Evolutionary conservation across 1,140 invertebrate genomes (phyloP).

Genomic region (Drosophila chauvacae): DNA sequence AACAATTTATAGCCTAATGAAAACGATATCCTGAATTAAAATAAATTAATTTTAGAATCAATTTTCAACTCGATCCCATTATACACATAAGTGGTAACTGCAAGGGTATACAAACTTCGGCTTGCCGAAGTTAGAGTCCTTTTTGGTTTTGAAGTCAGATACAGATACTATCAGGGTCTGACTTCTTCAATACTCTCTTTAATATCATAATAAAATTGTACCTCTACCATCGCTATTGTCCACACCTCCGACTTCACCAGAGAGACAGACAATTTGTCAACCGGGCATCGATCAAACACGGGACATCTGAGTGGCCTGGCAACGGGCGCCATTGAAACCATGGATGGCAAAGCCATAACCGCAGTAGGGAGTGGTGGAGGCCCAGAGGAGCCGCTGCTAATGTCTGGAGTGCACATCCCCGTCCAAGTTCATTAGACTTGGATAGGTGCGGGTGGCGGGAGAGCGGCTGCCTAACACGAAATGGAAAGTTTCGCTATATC

Average conservation of each 20-base stretch:
- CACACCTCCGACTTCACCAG: constrained; percentile 2
- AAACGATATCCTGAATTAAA: too few relatives aligned
- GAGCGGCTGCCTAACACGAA: constrained; percentile 59
- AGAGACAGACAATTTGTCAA: constrained; percentile 71
- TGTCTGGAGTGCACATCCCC: constrained; percentile 57
- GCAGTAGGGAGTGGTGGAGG: constrained; percentile 41
- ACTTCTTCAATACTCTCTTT: too few relatives aligned
- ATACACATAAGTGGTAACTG: too few relatives aligned
- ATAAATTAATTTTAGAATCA: too few relatives aligned
- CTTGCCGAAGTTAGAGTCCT: too few relatives aligned
- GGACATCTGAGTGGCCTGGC: constrained; percentile 53
- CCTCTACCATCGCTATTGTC: constrained; percentile 3
- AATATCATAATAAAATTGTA: neutral
- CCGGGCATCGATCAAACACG: constrained; percentile 74
- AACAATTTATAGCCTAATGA: too few relatives aligned
- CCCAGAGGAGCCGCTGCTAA: constrained; percentile 25
- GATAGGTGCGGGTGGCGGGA: constrained; percentile 42
- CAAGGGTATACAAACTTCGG: too few relatives aligned
- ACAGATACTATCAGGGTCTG: too few relatives aligned
- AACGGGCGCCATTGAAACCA: constrained; percentile 64
- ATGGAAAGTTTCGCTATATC: constrained; percentile 68
- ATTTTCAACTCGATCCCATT: too few relatives aligned
- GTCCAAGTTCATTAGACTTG: constrained; percentile 81
- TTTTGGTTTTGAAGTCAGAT: too few relatives aligned
- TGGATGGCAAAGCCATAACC: constrained; percentile 60